Evolutionary conservation across 2,113 vertebrate species (phyloP).

Genomic region (Meleagris gallopavo): DNA sequence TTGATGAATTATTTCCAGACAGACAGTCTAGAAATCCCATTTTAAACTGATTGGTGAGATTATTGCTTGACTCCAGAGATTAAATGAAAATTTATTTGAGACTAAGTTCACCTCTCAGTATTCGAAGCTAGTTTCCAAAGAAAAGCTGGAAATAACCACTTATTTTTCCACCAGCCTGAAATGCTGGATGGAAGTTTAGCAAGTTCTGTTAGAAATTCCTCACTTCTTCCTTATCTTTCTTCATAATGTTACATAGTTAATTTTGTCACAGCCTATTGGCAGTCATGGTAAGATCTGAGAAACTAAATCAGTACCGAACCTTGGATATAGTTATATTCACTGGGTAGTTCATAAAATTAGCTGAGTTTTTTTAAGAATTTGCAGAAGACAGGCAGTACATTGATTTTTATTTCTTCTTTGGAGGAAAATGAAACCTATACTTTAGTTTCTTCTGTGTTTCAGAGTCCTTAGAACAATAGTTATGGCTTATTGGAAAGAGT

Average conservation of each 20-base stretch:
- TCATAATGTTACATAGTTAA: neutral
- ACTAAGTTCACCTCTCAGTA: neutral
- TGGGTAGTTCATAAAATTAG: neutral
- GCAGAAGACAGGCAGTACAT: neutral
- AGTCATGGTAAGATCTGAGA: neutral
- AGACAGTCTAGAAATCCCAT: neutral
- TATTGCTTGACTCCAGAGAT: neutral
- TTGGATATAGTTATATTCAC: neutral
- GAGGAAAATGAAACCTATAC: neutral
- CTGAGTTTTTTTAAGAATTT: neutral
- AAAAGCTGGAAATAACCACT: neutral
- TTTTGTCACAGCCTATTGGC: neutral
- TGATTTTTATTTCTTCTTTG: neutral
- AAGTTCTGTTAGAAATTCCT: neutral
- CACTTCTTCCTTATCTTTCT: neutral
- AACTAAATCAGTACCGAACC: neutral
- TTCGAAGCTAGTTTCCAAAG: neutral
- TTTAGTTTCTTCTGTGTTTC: neutral
- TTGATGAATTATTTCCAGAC: neutral
- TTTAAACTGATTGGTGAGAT: neutral
- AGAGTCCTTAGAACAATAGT: neutral
- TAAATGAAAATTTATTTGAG: constrained; percentile 2
- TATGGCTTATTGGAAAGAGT: neutral
- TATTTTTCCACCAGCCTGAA: neutral
- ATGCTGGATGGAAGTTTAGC: neutral